Evolutionary conservation across 2,113 vertebrate genomes (phyloP).

Genomic region (Prunella fulvescens): DNA sequence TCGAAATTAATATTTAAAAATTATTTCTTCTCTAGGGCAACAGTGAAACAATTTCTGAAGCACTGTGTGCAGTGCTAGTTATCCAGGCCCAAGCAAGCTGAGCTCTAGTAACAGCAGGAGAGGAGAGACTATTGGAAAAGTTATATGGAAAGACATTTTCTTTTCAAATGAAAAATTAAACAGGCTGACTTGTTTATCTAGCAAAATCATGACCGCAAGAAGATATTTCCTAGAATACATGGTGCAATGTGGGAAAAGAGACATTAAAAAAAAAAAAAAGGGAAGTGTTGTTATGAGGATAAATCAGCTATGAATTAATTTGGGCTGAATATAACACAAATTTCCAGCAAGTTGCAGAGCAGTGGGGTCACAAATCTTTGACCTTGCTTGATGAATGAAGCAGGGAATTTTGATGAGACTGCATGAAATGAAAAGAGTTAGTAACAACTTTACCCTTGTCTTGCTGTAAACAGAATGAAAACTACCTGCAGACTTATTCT

Average conservation of each 20-base stretch:
- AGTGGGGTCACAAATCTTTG: not conserved
- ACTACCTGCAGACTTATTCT: not conserved
- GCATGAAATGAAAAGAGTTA: not conserved
- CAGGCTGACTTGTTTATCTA: not conserved
- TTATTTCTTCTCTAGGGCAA: not conserved
- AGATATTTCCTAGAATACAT: not conserved
- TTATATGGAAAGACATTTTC: not conserved
- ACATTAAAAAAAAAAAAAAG: not conserved
- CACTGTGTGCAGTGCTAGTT: not conserved
- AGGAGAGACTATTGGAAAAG: not conserved
- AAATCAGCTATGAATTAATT: conserved; percentile 8
- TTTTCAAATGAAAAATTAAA: not conserved
- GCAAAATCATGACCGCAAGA: not conserved
- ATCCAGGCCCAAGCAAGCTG: not conserved
- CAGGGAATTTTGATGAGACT: not conserved
- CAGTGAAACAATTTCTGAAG: not conserved
- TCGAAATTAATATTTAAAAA: not conserved
- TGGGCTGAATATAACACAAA: not conserved
- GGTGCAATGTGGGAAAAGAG: not conserved
- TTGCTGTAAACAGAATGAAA: not conserved
- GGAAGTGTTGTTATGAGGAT: not conserved
- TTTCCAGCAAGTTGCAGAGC: not conserved
- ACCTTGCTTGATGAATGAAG: not conserved
- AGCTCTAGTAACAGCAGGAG: not conserved
- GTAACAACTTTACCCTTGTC: not conserved